Conservation (phyloP, 2,797 vertebrate species). For the Schizopygopsis pylzovi region DNA sequence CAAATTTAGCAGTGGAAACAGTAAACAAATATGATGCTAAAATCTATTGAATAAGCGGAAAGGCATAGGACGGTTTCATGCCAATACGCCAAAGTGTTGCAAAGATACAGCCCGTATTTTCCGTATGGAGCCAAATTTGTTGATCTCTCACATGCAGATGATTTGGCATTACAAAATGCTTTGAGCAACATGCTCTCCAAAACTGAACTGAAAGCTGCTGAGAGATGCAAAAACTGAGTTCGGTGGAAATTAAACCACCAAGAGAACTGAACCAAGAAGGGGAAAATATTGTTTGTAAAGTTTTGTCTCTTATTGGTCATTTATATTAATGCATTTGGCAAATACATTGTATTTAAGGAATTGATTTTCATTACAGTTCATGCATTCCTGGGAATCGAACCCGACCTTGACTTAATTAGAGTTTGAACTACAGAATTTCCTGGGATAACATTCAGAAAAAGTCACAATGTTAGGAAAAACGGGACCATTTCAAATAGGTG, state of each 20-base stretch:
- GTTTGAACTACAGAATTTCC: neutral
- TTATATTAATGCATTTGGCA: neutral
- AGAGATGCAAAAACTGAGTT: neutral
- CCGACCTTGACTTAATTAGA: neutral
- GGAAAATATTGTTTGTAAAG: neutral
- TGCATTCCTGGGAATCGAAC: neutral
- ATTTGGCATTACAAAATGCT: neutral
- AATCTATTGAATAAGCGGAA: neutral
- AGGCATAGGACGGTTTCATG: neutral
- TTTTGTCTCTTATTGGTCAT: neutral
- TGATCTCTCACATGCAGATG: neutral
- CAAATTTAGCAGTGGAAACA: no score
- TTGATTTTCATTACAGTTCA: neutral
- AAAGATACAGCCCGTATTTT: neutral
- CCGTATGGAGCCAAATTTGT: neutral
- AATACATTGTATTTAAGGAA: neutral
- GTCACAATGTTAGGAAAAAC: neutral
- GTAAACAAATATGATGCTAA: neutral
- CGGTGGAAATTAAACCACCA: neutral
- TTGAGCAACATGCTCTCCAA: neutral
- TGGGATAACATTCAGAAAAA: neutral
- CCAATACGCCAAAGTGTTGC: neutral
- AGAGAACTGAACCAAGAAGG: neutral
- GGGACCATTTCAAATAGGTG: neutral
- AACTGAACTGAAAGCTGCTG: slow-evolving; percentile 2